Evolutionary conservation across 2,888 invertebrate species (phyloP).

Genomic region (Eilema sororculum): DNA sequence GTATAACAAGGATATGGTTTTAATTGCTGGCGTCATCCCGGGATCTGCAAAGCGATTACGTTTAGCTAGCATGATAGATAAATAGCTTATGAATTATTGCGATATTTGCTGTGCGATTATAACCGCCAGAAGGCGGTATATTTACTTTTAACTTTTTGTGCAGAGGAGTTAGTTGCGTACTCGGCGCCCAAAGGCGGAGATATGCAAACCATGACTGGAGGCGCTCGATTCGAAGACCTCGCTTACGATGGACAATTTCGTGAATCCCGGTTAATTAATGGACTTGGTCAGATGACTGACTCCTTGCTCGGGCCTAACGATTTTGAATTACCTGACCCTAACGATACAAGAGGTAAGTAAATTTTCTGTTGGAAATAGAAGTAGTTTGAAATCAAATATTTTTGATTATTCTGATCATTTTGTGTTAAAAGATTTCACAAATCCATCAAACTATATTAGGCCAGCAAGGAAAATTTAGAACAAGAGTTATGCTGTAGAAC

Average conservation of each 20-base stretch:
- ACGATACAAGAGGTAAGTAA: conserved; percentile 85
- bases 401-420: conserved; percentile 1
- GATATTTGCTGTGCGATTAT: conserved; percentile 56
- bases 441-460: no score
- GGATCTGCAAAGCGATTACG: conserved; percentile 65
- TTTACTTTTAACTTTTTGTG: conserved; percentile 63
- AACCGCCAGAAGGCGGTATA: conserved; percentile 65
- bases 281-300: conserved; percentile 94
- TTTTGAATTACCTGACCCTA: conserved; percentile 87
- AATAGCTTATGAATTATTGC: conserved; percentile 42
- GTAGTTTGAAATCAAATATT: not conserved
- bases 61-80: conserved; percentile 43
- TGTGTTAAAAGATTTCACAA: no score
- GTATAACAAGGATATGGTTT: conserved; percentile 64
- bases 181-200: conserved; percentile 89
- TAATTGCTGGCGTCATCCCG: conserved; percentile 68
- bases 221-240: conserved; percentile 91
- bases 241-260: conserved; percentile 92
- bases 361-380: conserved; percentile 7
- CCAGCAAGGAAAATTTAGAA: not conserved
- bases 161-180: conserved; percentile 90
- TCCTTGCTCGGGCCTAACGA: conserved; percentile 90
- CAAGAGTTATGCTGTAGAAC: not conserved
- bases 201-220: conserved; percentile 89
- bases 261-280: conserved; percentile 87